Evolutionary conservation across 2,888 invertebrate species (phyloP).

Genomic region (Perizoma flavofasciatum): DNA sequence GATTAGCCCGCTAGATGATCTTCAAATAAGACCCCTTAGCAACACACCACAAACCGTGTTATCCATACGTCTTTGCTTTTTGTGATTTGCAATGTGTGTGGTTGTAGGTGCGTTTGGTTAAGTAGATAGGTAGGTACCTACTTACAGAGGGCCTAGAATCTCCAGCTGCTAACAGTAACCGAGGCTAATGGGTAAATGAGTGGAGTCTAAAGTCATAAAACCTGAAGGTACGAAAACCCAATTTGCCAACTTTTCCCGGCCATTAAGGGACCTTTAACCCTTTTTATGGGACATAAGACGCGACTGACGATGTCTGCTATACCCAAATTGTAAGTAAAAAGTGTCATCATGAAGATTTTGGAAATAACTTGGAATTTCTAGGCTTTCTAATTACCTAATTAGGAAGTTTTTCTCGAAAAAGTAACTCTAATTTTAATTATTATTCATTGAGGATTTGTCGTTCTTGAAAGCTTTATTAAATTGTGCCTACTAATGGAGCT

Average conservation of each 20-base stretch:
- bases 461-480: neutral
- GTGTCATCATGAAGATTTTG: constrained; percentile 30
- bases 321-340: constrained; percentile 36
- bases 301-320: constrained; percentile 35
- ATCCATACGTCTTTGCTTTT: too few species aligned
- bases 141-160: neutral
- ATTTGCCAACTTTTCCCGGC: constrained; percentile 50
- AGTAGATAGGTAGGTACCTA: too few species aligned
- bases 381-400: constrained; percentile 20
- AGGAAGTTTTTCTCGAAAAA: constrained; percentile 13
- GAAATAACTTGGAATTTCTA: constrained; percentile 20
- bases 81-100: too few species aligned
- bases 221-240: constrained; percentile 45
- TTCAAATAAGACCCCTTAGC: too few species aligned
- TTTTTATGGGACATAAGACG: constrained; percentile 42
- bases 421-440: constrained; percentile 11
- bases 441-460: neutral
- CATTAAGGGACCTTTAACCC: constrained; percentile 47
- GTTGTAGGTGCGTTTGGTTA: too few species aligned
- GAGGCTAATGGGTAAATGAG: constrained; percentile 43
- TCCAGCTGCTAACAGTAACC: constrained; percentile 11
- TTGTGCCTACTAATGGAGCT: neutral
- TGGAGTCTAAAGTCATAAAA: constrained; percentile 49
- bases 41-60: too few species aligned
- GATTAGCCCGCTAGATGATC: too few species aligned